A percentile compares a stretch with the other conserved stretches of the same genome.
These are phyloP conservation scores for Zoroaster sp. DNA, from an alignment of 53 echinoderm and acorn worm species.

Conservation along the genomic window DNA sequence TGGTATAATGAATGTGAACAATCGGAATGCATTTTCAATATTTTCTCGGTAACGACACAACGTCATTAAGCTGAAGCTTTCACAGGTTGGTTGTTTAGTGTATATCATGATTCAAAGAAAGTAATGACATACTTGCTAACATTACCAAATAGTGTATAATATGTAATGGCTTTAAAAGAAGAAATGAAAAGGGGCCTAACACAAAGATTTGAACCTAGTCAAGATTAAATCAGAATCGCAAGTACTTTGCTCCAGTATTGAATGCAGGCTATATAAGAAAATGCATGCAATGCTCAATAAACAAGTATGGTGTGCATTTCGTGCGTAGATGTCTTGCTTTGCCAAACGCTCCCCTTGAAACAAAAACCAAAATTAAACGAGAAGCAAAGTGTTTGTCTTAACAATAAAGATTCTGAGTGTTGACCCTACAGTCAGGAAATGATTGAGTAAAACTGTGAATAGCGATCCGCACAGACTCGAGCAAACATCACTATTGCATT, in stretches of 20 bases:
- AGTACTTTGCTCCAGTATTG: neutral
- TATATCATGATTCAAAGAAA: too few relatives aligned
- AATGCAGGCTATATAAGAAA: neutral
- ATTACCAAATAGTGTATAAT: too few relatives aligned
- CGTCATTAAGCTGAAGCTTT: too few relatives aligned
- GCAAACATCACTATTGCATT: constrained; percentile 42
- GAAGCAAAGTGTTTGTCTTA: constrained; percentile 57
- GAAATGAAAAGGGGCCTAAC: too few relatives aligned
- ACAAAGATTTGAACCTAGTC: neutral
- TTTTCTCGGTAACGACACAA: too few relatives aligned
- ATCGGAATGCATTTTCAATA: too few relatives aligned
- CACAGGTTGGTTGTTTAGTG: too few relatives aligned
- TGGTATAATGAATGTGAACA: too few relatives aligned
- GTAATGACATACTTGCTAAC: too few relatives aligned
- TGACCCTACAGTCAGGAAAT: constrained; percentile 60
- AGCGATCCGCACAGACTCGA: constrained; percentile 47
- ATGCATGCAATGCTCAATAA: neutral
- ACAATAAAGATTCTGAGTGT: constrained; percentile 50
- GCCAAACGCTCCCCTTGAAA: constrained; percentile 34
- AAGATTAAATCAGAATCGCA: neutral
- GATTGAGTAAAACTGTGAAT: constrained; percentile 50
- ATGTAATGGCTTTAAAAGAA: too few relatives aligned
- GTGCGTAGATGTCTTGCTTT: neutral
- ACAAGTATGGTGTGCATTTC: neutral
- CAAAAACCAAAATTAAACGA: constrained; percentile 59